Evolutionary conservation across 1,140 invertebrate species (phyloP), one percentile per base, ranked within the genome.

Genomic region (Drosophila sproati): DNA sequence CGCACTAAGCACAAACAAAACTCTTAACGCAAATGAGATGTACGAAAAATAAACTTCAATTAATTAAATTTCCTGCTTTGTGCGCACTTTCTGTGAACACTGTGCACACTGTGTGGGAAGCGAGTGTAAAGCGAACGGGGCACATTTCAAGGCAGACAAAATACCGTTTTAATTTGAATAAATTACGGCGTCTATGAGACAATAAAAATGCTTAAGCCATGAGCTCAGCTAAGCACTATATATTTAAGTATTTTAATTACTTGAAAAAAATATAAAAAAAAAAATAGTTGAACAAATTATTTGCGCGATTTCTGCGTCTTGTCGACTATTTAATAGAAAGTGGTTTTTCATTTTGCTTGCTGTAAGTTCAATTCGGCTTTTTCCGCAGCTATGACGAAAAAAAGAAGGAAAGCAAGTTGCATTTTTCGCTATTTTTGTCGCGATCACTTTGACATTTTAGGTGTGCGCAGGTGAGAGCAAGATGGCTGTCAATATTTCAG

Each of bases 131-230:
- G 20, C 20, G 20, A 20, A 20, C 20, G 20, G 20, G 48, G 10
- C 31, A 28, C 39, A 39, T 57, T 47, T 69, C 48, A 10, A 72
- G 41, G 34, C 41, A 56, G 34, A 47, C 63, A 61, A 77, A 77
- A 73, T 55, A 54, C 55, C 71, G 75, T 70, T 80, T 80, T 74
- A 78, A 80, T 80, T 80, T 80, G 78, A 78, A 80, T 80, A 78
- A 78, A 78, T 80, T 80, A 80, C 10, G 41, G 41, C 7, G 47
- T 41, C 20, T 63, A 39, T 62, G 63, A 71, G 73, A 73, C 73
- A 77, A 68, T 77, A 54, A 10, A 70, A 78, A 80, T 80, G 50
- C 78, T 45, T 55, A 20, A 70, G 61, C 37, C 29, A 64, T 80
- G 75, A 80, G 64, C 63, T 77, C 63, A 73, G 48, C 47, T 59